phyloP scores from a whole-genome alignment of 2,797 vertebrate genomes.

The Lepus oiostolus region DNA sequence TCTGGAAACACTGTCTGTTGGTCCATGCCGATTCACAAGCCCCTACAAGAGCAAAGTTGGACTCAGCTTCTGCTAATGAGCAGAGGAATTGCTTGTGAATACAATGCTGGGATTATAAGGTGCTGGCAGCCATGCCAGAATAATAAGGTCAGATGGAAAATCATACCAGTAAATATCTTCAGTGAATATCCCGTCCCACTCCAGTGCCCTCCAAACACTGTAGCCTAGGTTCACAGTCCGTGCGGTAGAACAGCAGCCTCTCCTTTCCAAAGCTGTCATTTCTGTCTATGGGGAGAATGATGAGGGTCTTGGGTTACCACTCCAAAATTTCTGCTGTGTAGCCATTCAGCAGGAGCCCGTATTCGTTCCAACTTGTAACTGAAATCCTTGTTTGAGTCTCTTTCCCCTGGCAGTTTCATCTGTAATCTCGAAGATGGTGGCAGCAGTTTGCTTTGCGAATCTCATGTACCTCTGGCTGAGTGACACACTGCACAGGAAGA shows the following conservation, averaged over 20 bases:
- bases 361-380: slow-evolving; percentile 68
- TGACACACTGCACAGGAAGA: neutral
- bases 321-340: slow-evolving; percentile 39
- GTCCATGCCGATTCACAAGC: slow-evolving; percentile 74
- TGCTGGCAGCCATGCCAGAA: slow-evolving; percentile 72
- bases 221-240: neutral
- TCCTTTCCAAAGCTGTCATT: neutral
- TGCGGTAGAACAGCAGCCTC: neutral
- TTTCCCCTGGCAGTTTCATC: slow-evolving; percentile 21
- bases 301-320: slow-evolving; percentile 17
- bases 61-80: slow-evolving; percentile 78
- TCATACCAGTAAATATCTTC: slow-evolving; percentile 60
- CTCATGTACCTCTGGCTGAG: slow-evolving; percentile 12
- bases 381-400: slow-evolving; percentile 62
- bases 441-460: slow-evolving; percentile 5
- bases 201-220: neutral
- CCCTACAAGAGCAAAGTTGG: slow-evolving; percentile 74
- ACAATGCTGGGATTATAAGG: slow-evolving; percentile 82
- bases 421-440: slow-evolving; percentile 47
- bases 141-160: slow-evolving; percentile 80
- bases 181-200: slow-evolving; percentile 43
- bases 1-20: slow-evolving; percentile 69
- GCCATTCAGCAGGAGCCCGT: slow-evolving; percentile 4
- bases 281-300: slow-evolving; percentile 32
- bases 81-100: slow-evolving; percentile 74